Evolutionary conservation across 2,113 vertebrate genomes (phyloP).

Genomic region (Carettochelys insculpta): DNA sequence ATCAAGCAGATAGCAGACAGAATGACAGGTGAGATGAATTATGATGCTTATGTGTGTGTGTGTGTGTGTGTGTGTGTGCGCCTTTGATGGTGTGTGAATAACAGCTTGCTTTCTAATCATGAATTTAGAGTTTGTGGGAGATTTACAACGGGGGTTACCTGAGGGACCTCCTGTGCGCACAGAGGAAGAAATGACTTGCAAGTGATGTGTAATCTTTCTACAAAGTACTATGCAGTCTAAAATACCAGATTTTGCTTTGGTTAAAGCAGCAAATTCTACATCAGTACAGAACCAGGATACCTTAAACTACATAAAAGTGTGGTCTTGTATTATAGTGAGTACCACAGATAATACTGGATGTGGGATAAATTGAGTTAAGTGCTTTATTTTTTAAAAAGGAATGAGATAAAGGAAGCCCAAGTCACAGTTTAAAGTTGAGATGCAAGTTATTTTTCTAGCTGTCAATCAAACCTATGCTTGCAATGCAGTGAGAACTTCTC

Average conservation of each 20-base stretch:
- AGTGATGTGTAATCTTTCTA: not conserved
- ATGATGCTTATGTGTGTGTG: not conserved
- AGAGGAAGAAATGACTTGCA: not conserved
- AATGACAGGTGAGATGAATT: not conserved
- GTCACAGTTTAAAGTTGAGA: not conserved
- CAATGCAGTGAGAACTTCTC: not conserved
- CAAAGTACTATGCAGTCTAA: not conserved
- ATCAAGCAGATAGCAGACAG: not conserved
- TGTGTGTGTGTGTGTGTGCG: not conserved
- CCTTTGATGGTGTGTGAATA: not conserved
- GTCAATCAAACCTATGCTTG: not conserved
- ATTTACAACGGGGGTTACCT: not conserved
- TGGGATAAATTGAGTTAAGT: not conserved
- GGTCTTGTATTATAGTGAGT: not conserved
- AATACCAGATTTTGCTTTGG: not conserved
- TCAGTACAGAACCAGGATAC: not conserved
- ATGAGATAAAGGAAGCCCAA: not conserved
- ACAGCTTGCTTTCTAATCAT: not conserved
- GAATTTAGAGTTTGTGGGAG: not conserved
- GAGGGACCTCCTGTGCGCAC: not conserved
- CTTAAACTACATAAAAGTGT: not conserved
- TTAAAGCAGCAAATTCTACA: not conserved
- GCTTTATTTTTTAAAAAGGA: not conserved
- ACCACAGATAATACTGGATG: not conserved
- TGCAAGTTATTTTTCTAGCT: not conserved